Percentiles rank a stretch among this genome's conserved stretches.
phyloP scores from a whole-genome alignment of 2,888 invertebrate genomes.

The Pheosia tremula region DNA sequence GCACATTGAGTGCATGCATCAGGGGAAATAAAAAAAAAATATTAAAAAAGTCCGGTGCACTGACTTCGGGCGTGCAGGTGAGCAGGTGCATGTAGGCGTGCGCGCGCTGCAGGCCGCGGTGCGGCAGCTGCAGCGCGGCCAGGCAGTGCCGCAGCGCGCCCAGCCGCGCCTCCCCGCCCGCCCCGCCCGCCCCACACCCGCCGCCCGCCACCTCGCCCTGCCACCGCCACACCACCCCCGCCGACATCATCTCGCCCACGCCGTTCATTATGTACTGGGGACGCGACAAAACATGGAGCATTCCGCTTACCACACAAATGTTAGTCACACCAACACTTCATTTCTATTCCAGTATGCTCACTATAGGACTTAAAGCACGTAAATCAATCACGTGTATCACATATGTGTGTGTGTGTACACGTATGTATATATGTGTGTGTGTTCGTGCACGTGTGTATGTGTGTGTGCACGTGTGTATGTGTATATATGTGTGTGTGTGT shows the following conservation, averaged over 20 bases:
- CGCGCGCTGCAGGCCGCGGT: slow-evolving; percentile 90
- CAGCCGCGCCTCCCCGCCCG: slow-evolving; percentile 48
- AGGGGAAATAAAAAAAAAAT: too few species aligned
- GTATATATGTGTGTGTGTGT: too few species aligned
- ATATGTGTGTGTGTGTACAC: too few species aligned
- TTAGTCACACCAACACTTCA: too few species aligned
- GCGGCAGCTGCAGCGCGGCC: slow-evolving; percentile 71
- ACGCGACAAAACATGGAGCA: not conserved
- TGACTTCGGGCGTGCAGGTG: slow-evolving; percentile 91
- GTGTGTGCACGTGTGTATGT: too few species aligned
- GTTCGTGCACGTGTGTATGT: too few species aligned
- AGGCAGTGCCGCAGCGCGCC: slow-evolving; percentile 73
- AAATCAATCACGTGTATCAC: too few species aligned
- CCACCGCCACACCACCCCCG: slow-evolving; percentile 84
- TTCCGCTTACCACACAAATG: too few species aligned
- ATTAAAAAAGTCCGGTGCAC: not conserved
- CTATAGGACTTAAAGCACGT: too few species aligned
- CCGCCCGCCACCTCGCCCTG: slow-evolving; percentile 46
- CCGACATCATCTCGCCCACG: slow-evolving; percentile 92
- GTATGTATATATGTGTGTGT: too few species aligned
- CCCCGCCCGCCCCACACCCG: slow-evolving; percentile 33
- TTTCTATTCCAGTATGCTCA: too few species aligned
- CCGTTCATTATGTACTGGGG: slow-evolving; percentile 95
- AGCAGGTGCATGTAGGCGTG: slow-evolving; percentile 95
- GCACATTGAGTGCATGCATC: too few species aligned